Evolutionary conservation across 2,113 vertebrate genomes (phyloP), one percentile per base, ranked within the genome.

Genomic region (Chamaea fasciata): DNA sequence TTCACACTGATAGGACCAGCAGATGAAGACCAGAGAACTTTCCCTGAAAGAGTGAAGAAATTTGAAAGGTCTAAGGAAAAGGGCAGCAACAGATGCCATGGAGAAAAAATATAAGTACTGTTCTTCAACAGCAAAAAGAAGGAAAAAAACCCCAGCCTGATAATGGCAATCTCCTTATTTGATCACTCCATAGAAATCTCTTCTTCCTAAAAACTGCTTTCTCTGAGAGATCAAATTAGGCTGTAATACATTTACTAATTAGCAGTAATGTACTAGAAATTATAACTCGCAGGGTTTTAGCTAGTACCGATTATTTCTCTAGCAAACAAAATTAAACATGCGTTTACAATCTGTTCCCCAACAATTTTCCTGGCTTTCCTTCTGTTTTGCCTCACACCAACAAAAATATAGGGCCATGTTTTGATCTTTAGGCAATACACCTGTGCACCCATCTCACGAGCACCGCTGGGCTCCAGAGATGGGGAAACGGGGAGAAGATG

Each of bases 291-390:
- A 81, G 53, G 37, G 46, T 62, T 96, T 96, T 57, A 94, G 76
- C 49, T 70, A 75, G 52, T 49, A 68, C 44, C 0, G 3, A 57
- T 89, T 63, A 52, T 81, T 90, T 78, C 56, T 50, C 80, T 28
- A 75, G 53, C 63, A 92, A 94, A 73, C 79, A 93, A 91, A 94
- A 95, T 92, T 83, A 94, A 94, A 64, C 42, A 74, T 3, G 39
- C 18, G 92, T 90, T 95, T 89, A 53, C 90, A 92, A 92, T 95
- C 92, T 95, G 95, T 71, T 97, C 53, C 71, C n/a, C 0, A 2
- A 94, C 76, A 71, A 56, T 57, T 89, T 89, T n/a, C 15, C 64
- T 89, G 56, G 57, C 60, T 93, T 86, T 65, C 73, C 79, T 86
- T 91, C 91, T 95, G 80, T 78, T 96, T 90, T 92, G 42, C 77